These are phyloP conservation scores for Ctenosaura bakeri DNA, from an alignment of 2,797 vertebrate genomes.

Conservation along the genomic window DNA sequence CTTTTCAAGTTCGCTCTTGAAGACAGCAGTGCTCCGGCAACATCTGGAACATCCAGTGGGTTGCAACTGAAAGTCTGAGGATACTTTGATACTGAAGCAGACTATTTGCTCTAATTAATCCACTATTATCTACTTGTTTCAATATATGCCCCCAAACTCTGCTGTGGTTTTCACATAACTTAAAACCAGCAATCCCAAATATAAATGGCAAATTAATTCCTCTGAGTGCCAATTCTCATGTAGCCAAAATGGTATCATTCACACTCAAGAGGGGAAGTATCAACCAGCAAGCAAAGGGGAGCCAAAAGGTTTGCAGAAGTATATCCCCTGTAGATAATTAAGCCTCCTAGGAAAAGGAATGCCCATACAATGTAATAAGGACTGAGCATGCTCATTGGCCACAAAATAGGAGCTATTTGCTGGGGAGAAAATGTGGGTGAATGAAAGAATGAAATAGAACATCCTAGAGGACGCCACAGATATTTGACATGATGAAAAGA, in stretches of 20 bases:
- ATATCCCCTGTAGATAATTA: no score
- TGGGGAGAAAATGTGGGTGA: not conserved
- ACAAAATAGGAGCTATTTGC: not conserved
- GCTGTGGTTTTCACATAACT: not conserved
- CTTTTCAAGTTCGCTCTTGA: no score
- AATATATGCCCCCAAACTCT: not conserved
- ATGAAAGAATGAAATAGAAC: not conserved
- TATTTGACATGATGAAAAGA: not conserved
- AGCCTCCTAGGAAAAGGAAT: not conserved
- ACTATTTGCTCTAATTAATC: conserved; percentile 6
- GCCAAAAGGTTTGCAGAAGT: not conserved
- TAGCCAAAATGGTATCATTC: not conserved
- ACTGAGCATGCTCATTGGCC: not conserved
- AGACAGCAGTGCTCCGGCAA: no score
- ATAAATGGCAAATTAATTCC: no score
- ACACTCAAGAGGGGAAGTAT: not conserved
- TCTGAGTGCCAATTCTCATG: not conserved
- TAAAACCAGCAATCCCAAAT: not conserved
- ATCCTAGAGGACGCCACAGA: no score
- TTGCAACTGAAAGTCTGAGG: no score
- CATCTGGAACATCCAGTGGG: no score
- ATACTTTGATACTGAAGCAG: not conserved
- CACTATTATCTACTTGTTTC: not conserved
- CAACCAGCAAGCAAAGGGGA: not conserved
- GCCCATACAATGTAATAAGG: not conserved